Percentiles rank a stretch among this genome's conserved stretches.
phyloP scores from a whole-genome alignment of 2,797 vertebrate genomes.

The Carduelis carduelis region DNA sequence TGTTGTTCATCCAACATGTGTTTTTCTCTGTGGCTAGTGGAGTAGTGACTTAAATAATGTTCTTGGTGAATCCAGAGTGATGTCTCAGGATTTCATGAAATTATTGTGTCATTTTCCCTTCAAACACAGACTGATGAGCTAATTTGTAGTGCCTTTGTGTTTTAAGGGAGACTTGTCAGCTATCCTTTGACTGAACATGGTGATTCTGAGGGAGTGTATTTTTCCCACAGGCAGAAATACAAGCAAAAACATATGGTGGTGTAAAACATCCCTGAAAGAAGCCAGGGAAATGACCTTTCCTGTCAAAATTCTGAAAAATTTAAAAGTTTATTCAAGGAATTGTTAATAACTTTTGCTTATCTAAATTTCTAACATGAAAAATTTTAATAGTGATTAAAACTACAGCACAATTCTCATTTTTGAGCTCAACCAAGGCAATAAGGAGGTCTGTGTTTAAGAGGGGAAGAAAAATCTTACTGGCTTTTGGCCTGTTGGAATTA shows the following conservation, averaged over 20 bases:
- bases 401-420: not conserved
- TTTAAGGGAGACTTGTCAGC: not conserved
- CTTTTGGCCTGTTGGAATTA: slow-evolving; percentile 19
- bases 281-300: not conserved
- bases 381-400: not conserved
- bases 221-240: not conserved
- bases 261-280: not conserved
- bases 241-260: not conserved
- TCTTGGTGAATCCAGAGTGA: not conserved
- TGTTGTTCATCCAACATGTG: not conserved
- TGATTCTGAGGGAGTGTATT: not conserved
- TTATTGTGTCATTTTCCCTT: not conserved
- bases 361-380: not conserved
- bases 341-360: not conserved
- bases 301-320: not conserved
- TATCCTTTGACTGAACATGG: not conserved
- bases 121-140: not conserved
- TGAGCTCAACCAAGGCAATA: not conserved
- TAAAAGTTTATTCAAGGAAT: not conserved
- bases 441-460: not conserved
- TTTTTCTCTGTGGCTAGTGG: not conserved
- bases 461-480: not conserved
- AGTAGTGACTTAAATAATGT: not conserved
- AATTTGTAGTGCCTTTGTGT: not conserved
- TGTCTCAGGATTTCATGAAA: not conserved